Evolutionary conservation across 2,797 vertebrate genomes (phyloP).

Genomic region (Poeciliopsis infans): DNA sequence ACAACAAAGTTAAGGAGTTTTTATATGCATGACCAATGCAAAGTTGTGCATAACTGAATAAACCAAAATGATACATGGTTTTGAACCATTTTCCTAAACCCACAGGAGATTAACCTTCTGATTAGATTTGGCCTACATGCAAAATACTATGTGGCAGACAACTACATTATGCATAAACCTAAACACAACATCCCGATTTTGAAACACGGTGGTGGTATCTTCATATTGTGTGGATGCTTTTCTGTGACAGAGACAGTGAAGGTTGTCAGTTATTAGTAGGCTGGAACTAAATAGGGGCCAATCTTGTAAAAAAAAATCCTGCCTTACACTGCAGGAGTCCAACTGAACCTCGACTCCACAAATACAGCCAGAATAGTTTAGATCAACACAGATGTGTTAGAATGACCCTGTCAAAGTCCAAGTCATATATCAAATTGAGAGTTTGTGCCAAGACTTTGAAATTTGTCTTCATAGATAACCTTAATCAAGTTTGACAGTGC

Average conservation of each 20-base stretch:
- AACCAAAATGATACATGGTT: not conserved
- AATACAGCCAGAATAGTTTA: not conserved
- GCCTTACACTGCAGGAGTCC: not conserved
- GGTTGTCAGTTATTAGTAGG: not conserved
- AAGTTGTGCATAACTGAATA: not conserved
- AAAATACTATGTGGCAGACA: not conserved
- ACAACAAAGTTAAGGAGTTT: not conserved
- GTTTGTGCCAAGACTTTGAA: not conserved
- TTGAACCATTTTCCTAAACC: not conserved
- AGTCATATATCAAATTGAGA: not conserved
- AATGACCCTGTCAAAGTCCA: not conserved
- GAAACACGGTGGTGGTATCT: not conserved
- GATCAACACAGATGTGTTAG: constrained; percentile 1
- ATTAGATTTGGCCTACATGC: not conserved
- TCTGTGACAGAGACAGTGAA: not conserved
- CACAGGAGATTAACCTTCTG: not conserved
- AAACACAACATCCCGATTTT: not conserved
- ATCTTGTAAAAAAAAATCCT: not conserved
- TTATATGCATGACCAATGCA: not conserved
- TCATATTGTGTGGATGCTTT: not conserved
- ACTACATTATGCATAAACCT: not conserved
- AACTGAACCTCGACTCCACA: not conserved
- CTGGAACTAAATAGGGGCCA: not conserved
- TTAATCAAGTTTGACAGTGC: not conserved
- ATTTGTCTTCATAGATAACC: not conserved